Percentiles rank a stretch among this genome's conserved stretches.
Conservation (phyloP, 2,888 invertebrate genomes). For the Crematogaster levior region DNA sequence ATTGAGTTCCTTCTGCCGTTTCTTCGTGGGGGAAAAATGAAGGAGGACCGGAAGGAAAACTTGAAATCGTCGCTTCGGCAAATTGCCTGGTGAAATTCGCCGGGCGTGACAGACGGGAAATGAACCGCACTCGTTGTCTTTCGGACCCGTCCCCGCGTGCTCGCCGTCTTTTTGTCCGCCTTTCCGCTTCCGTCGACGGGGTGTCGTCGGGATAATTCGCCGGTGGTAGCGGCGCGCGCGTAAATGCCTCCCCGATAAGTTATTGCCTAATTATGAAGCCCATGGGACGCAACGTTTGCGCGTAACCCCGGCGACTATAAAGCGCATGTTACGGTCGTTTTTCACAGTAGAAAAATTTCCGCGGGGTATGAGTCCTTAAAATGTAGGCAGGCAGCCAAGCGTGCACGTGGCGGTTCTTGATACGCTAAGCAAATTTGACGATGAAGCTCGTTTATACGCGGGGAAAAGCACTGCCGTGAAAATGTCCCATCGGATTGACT, state of each 20-base stretch:
- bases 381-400: not conserved
- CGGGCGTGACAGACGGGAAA: slow-evolving; percentile 69
- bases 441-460: slow-evolving; percentile 25
- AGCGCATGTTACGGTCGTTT: slow-evolving; percentile 34
- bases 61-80: slow-evolving; percentile 64
- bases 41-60: slow-evolving; percentile 35
- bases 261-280: slow-evolving; percentile 59
- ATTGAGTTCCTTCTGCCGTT: slow-evolving; percentile 15
- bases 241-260: slow-evolving; percentile 55
- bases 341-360: slow-evolving; percentile 52
- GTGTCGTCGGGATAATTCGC: slow-evolving; percentile 15
- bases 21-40: not conserved
- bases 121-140: slow-evolving; percentile 61
- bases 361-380: slow-evolving; percentile 6
- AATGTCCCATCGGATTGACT: slow-evolving; percentile 23
- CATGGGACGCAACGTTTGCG: slow-evolving; percentile 9
- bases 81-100: slow-evolving; percentile 74
- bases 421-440: slow-evolving; percentile 46
- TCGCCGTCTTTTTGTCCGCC: slow-evolving; percentile 49
- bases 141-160: slow-evolving; percentile 12
- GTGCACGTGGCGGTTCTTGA: slow-evolving; percentile 26
- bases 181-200: slow-evolving; percentile 35
- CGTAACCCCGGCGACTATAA: slow-evolving; percentile 31
- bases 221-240: not conserved
- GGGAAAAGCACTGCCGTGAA: not conserved